Percentiles rank a stretch among this genome's conserved stretches.
These are phyloP conservation scores for Hydraecia micacea DNA, from an alignment of 2,888 invertebrate genomes.

Conservation along the genomic window DNA sequence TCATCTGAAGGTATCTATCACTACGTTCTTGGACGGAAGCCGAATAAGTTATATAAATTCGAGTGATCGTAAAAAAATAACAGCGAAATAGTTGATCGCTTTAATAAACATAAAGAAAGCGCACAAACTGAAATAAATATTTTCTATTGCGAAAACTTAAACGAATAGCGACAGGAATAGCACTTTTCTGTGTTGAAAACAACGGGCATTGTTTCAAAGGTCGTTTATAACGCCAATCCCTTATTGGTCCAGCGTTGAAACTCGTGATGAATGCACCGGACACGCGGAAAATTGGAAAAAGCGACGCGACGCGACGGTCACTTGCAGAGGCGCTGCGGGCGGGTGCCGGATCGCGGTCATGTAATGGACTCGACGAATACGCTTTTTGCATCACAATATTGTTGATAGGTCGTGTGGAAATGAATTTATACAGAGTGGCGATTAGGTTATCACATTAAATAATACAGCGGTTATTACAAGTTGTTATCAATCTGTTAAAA, in stretches of 20 bases:
- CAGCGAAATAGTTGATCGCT: background rate
- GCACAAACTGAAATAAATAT: background rate
- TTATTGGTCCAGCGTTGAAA: conserved; percentile 64
- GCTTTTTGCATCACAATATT: conserved; percentile 42
- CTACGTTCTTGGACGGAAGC: no score
- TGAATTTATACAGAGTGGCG: background rate
- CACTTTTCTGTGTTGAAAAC: conserved; percentile 37
- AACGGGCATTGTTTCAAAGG: conserved; percentile 47
- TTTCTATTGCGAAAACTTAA: conserved; percentile 20
- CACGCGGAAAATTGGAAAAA: conserved; percentile 79
- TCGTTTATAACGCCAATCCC: conserved; percentile 63
- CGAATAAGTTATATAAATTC: background rate
- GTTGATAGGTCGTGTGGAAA: conserved; percentile 17
- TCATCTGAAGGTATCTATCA: background rate
- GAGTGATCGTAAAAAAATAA: background rate
- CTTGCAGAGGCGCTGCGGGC: conserved; percentile 59
- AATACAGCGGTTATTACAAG: no score
- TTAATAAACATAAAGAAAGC: background rate
- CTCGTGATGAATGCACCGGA: conserved; percentile 72
- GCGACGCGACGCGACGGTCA: conserved; percentile 70
- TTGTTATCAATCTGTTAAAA: no score
- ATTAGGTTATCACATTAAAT: background rate
- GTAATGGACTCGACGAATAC: conserved; percentile 45
- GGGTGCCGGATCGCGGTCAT: background rate
- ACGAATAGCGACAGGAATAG: conserved; percentile 21